These are phyloP conservation scores for Actinopyga echinites DNA, from an alignment of 53 echinoderm and acorn worm species.

Conservation along the genomic window DNA sequence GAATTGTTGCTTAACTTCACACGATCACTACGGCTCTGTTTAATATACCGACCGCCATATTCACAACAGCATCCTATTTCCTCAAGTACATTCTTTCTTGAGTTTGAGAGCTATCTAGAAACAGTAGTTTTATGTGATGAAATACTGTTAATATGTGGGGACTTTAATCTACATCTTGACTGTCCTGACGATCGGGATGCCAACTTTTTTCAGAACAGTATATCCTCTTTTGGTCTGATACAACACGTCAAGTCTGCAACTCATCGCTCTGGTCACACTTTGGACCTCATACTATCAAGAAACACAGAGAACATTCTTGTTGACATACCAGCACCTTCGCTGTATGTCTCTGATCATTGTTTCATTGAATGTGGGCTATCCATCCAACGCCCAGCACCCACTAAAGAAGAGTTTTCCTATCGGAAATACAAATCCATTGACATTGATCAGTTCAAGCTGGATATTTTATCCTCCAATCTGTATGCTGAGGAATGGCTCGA, in stretches of 20 bases:
- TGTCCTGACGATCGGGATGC: neutral
- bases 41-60: neutral
- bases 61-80: constrained; percentile 1
- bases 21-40: no score
- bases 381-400: neutral
- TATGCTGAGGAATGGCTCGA: neutral
- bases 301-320: neutral
- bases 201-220: neutral
- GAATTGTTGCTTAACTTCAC: no score
- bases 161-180: neutral
- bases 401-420: neutral
- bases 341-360: neutral
- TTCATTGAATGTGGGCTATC: neutral
- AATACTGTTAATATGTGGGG: neutral
- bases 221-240: neutral
- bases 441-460: constrained; percentile 4
- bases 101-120: neutral
- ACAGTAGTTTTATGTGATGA: constrained; percentile 12
- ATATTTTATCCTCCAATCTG: neutral
- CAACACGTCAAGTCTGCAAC: neutral
- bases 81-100: neutral
- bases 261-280: neutral
- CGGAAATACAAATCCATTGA: neutral
- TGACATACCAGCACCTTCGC: neutral
- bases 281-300: neutral